Evolutionary conservation across 92 coral and sea anemone genomes (phyloP).

Genomic region (Blastomussa wellsi): DNA sequence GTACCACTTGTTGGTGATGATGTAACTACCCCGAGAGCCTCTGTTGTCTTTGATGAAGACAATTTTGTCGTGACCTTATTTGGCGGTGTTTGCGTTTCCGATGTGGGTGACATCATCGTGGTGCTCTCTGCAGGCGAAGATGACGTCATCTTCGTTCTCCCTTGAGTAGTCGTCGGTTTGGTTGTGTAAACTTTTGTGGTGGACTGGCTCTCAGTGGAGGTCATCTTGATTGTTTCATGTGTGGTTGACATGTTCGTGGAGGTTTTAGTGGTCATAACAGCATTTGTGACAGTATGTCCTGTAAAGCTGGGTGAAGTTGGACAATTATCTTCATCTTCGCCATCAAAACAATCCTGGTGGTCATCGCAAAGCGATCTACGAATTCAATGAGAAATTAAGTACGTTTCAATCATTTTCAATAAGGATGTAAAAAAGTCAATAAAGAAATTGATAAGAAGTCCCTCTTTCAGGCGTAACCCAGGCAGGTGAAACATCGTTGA

Average conservation of each 20-base stretch:
- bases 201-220: conserved; percentile 27
- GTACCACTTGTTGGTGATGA: conserved; percentile 1
- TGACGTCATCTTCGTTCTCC: conserved; percentile 14
- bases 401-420: neutral
- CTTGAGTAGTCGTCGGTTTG: neutral
- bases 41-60: conserved; percentile 3
- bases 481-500: neutral
- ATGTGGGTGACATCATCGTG: conserved; percentile 15
- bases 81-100: conserved; percentile 8
- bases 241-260: neutral
- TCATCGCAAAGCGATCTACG: conserved; percentile 85
- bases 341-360: conserved; percentile 59
- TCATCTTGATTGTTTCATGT: neutral
- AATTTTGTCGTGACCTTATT: conserved; percentile 12
- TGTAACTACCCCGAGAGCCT: neutral
- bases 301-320: conserved; percentile 53
- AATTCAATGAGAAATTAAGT: neutral
- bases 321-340: conserved; percentile 85
- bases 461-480: neutral
- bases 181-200: conserved; percentile 3
- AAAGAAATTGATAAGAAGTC: neutral
- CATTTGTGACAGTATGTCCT: conserved; percentile 11
- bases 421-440: neutral
- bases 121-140: neutral
- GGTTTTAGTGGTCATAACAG: conserved; percentile 15